Evolutionary conservation across 2,888 invertebrate species (phyloP), one percentile per base, ranked within the genome.

Genomic region (Osmoderma eremita): DNA sequence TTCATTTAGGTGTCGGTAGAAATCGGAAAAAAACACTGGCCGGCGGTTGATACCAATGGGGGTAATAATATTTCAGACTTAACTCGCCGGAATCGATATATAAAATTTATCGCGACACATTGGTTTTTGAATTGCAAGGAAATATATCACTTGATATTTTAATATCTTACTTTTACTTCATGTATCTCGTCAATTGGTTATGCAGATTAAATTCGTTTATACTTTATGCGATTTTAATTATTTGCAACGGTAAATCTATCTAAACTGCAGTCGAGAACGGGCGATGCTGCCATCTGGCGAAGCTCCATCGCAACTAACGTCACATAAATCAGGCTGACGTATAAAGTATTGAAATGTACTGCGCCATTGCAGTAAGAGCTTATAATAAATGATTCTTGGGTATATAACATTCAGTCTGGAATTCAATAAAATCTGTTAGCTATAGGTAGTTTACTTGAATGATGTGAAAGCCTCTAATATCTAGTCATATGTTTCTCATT

Each of bases 261-360:
- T 38, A 53, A 53, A 53, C 17, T 53, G 53, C 53, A 53, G 39
- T 17, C 2, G 12, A 20, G 18, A 1, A 38, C 53, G 20, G 12
- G 39, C 38, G 10, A 30, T 36, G 18, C 53, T 53, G 53, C 53
- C 53, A 53, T 53, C 53, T 38, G 53, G 53, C 53, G 53, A 53
- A 36, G 53, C 53, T 53, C 53, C 38, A 53, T 53, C 53, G 38
- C 17, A 53, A 56, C 42, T 45, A 61, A 61, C 45, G 45, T 10
- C 15, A 45, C 42, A 64, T 68, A 68, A 68, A 65, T 68, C 68
- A 68, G 36, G 30, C 42, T 22, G 64, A 38, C 49, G 54, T 50
- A 66, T 68, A 65, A 68, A 56, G 48, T 68, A 68, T 68, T 65
- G 68, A 68, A 68, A 68, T 65, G 64, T 68, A 68, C 67, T 67